Evolutionary conservation across 2,113 vertebrate genomes (phyloP).

Genomic region (Bubo bubo): DNA sequence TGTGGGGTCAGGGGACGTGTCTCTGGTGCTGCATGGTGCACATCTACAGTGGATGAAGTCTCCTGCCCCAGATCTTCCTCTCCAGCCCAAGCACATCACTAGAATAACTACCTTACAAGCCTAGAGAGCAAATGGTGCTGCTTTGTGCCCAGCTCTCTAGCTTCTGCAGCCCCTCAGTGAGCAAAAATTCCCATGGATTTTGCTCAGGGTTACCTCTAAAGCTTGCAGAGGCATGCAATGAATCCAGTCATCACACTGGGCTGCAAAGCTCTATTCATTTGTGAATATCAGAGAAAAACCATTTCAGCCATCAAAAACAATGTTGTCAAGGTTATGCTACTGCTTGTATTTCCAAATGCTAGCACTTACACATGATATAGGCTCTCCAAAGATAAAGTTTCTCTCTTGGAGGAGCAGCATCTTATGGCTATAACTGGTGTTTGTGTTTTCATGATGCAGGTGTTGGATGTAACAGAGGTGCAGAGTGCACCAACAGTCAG

Average conservation of each 20-base stretch:
- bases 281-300: background rate
- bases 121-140: rapidly evolving
- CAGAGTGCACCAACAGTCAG: background rate
- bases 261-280: background rate
- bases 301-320: constrained; percentile 1
- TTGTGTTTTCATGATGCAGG: background rate
- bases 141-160: background rate
- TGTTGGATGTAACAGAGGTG: background rate
- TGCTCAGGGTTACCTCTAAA: background rate
- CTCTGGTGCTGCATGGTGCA: background rate
- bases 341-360: background rate
- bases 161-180: background rate
- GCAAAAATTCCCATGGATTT: background rate
- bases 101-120: background rate
- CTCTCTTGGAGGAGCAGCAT: background rate
- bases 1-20: rapidly evolving
- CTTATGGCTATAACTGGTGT: background rate
- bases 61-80: background rate
- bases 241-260: background rate
- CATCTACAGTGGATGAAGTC: rapidly evolving
- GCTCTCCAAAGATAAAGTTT: background rate
- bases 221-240: background rate
- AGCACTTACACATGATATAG: background rate
- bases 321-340: background rate
- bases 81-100: background rate